Conservation (phyloP, 2,888 invertebrate genomes). For the Acleris literana region DNA sequence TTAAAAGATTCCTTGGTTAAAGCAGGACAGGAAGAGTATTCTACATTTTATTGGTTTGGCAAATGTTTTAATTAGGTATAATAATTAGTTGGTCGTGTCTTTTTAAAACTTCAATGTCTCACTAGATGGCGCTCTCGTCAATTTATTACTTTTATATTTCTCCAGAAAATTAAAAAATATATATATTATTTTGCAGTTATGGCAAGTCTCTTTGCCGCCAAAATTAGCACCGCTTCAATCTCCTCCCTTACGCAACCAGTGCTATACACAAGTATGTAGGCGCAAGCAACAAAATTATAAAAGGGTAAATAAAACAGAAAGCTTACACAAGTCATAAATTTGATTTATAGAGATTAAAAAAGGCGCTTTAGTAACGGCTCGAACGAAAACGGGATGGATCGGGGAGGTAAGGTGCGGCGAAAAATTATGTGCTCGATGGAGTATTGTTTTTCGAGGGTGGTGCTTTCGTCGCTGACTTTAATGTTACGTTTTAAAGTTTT, state of each 20-base stretch:
- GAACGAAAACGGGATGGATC: conserved; percentile 82
- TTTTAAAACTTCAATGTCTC: too few relatives aligned
- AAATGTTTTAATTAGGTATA: too few relatives aligned
- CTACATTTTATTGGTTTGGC: background rate
- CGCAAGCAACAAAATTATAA: conserved; percentile 79
- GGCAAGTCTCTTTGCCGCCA: background rate
- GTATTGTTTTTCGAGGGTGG: conserved; percentile 23
- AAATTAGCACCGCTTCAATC: conserved; percentile 8
- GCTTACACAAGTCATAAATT: conserved; percentile 84
- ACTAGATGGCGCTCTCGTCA: too few relatives aligned
- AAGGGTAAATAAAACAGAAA: conserved; percentile 84
- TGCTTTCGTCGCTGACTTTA: background rate
- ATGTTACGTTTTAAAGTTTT: background rate
- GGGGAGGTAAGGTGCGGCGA: conserved; percentile 68
- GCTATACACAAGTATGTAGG: conserved; percentile 31
- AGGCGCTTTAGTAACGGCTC: conserved; percentile 83
- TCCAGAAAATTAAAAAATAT: too few relatives aligned
- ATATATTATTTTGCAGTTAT: too few relatives aligned
- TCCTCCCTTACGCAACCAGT: conserved; percentile 16
- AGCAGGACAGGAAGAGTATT: too few relatives aligned
- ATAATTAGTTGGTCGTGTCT: too few relatives aligned
- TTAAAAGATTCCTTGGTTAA: too few relatives aligned
- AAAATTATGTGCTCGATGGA: conserved; percentile 34
- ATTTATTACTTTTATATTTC: too few relatives aligned
- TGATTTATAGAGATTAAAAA: conserved; percentile 85